A percentile compares a stretch with the other conserved stretches of the same genome.
phyloP scores from a whole-genome alignment of 2,797 vertebrate genomes.

The Remorina albescens region DNA sequence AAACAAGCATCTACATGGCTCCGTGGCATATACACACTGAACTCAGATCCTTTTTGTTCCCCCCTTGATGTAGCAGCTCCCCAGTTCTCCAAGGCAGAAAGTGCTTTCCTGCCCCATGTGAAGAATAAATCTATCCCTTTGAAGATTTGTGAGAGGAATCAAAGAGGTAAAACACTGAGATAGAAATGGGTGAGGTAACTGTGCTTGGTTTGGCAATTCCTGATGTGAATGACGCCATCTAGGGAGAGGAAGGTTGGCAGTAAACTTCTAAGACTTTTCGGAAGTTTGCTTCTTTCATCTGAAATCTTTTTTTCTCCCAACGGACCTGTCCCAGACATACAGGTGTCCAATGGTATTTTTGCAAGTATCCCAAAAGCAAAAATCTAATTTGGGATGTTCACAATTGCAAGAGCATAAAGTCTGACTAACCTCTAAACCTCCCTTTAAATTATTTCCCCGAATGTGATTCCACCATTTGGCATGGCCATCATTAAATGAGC shows the following conservation, averaged over 20 bases:
- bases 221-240: constrained; percentile 38
- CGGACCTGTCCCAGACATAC: constrained; percentile 26
- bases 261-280: constrained; percentile 52
- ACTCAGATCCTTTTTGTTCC: constrained; percentile 34
- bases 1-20: constrained; percentile 48
- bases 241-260: constrained; percentile 61
- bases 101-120: constrained; percentile 62
- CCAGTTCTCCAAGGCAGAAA: constrained; percentile 27
- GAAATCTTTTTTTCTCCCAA: constrained; percentile 31
- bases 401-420: constrained; percentile 3
- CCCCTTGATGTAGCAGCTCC: constrained; percentile 70
- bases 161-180: constrained; percentile 29
- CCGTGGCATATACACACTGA: constrained; percentile 30
- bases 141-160: constrained; percentile 24
- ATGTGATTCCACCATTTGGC: constrained; percentile 3
- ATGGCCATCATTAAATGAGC: constrained; percentile 6
- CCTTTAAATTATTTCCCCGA: constrained; percentile 1
- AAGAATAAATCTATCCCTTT: constrained; percentile 16
- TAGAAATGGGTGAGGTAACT: constrained; percentile 45
- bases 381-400: constrained; percentile 15
- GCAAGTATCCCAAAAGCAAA: not conserved
- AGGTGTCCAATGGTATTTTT: constrained; percentile 16
- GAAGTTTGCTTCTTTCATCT: constrained; percentile 42
- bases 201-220: constrained; percentile 51
- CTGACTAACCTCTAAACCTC: not conserved